Percentiles rank a stretch among this genome's conserved stretches.
Evolutionary conservation across 2,888 invertebrate genomes (phyloP).

Genomic region (Lasioglossum pauxillum): DNA sequence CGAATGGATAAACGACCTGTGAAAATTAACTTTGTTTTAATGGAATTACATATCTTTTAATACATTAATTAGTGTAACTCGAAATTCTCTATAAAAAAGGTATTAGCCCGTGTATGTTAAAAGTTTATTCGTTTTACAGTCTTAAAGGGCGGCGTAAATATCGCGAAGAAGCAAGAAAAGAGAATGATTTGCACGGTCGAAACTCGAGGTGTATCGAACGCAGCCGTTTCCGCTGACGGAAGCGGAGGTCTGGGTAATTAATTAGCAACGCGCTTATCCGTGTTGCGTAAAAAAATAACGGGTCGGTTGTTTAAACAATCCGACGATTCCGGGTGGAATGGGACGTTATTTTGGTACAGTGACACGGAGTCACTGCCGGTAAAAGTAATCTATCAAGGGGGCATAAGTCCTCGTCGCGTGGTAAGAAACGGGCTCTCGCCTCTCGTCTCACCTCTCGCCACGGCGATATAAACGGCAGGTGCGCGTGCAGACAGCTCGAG

Average conservation of each 20-base stretch:
- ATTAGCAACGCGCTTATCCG: not conserved
- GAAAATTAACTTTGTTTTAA: too few species aligned
- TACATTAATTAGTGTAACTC: too few species aligned
- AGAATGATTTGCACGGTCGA: not conserved
- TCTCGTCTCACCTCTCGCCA: not conserved
- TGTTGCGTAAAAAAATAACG: not conserved
- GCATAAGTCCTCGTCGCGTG: conserved; percentile 53
- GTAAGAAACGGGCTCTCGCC: conserved; percentile 46
- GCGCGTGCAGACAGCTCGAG: conserved; percentile 63
- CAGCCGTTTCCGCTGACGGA: not conserved
- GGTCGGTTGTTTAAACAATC: not conserved
- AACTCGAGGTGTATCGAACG: not conserved
- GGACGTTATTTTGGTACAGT: conserved; percentile 20
- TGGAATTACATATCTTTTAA: too few species aligned
- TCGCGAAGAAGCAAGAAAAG: too few species aligned
- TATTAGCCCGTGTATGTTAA: too few species aligned
- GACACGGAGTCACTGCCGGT: conserved; percentile 8
- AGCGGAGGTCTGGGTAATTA: not conserved
- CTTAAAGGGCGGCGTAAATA: too few species aligned
- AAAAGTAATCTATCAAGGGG: conserved; percentile 47
- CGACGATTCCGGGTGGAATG: not conserved
- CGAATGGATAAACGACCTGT: too few species aligned
- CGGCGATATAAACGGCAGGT: conserved; percentile 53
- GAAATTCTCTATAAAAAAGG: too few species aligned
- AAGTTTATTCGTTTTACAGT: too few species aligned